phyloP scores from a whole-genome alignment of 2,797 vertebrate species.

The Coregonus sp. region DNA sequence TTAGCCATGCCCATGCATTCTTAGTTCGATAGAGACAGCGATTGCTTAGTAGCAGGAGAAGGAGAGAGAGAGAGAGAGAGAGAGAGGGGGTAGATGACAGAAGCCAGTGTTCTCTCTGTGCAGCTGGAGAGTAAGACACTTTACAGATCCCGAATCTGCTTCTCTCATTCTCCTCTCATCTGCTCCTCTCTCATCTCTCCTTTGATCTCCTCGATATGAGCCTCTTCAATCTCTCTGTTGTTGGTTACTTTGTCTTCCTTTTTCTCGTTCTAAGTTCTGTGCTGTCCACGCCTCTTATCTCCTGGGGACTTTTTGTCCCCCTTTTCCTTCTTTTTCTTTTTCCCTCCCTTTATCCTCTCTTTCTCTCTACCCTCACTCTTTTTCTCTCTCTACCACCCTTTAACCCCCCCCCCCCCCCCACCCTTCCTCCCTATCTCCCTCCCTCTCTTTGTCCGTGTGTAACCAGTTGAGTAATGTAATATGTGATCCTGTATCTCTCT shows the following conservation, averaged over 20 bases:
- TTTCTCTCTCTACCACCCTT: neutral
- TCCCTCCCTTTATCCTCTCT: too few relatives aligned
- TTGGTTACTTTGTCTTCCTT: too few relatives aligned
- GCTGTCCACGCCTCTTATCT: too few relatives aligned
- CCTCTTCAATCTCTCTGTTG: neutral
- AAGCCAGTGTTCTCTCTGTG: neutral
- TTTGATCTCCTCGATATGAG: neutral
- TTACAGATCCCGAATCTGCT: neutral
- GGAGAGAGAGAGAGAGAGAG: neutral
- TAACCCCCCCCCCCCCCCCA: neutral
- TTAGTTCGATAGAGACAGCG: too few relatives aligned
- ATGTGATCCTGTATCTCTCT: neutral
- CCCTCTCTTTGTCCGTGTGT: neutral
- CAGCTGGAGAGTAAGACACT: neutral
- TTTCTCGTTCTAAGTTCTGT: neutral
- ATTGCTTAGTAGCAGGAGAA: too few relatives aligned
- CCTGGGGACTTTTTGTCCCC: too few relatives aligned
- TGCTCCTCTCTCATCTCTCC: neutral
- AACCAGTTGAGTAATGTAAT: conserved; percentile 19
- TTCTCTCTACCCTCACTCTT: too few relatives aligned
- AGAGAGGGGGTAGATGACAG: neutral
- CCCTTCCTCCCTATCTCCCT: too few relatives aligned
- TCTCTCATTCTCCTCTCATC: neutral
- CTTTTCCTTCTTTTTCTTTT: too few relatives aligned
- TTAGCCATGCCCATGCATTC: too few relatives aligned